Percentiles rank a stretch among this genome's conserved stretches.
phyloP scores from a whole-genome alignment of 2,797 vertebrate species.

The Myripristis jacobus region DNA sequence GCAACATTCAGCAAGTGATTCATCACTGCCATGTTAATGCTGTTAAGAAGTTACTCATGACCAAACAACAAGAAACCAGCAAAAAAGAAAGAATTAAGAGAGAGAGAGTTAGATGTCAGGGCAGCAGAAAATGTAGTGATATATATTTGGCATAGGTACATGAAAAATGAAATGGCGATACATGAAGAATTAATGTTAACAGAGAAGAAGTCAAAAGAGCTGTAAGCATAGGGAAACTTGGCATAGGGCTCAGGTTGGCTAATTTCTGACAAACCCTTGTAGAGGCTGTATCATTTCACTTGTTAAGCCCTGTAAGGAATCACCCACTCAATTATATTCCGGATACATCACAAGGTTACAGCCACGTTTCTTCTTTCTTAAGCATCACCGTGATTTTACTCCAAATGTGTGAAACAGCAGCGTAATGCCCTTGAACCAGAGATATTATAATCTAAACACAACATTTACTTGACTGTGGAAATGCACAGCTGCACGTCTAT shows the following conservation, averaged over 20 bases:
- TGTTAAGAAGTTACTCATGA: conserved; percentile 4
- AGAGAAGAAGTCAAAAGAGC: conserved; percentile 58
- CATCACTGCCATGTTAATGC: conserved; percentile 14
- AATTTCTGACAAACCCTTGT: conserved; percentile 50
- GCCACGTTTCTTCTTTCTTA: conserved; percentile 34
- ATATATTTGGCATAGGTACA: background rate
- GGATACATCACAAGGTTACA: conserved; percentile 40
- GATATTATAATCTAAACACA: conserved; percentile 2
- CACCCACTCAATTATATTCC: conserved; percentile 24
- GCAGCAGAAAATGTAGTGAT: conserved; percentile 20
- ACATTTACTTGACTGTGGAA: conserved; percentile 37
- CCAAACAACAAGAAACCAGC: background rate
- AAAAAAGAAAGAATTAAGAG: background rate
- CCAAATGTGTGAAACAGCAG: conserved; percentile 14
- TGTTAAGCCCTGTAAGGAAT: conserved; percentile 31
- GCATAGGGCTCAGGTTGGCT: conserved; percentile 72
- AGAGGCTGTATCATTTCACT: conserved; percentile 1
- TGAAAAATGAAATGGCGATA: conserved; percentile 44
- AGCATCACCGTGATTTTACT: conserved; percentile 23
- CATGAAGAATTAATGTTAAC: conserved; percentile 51
- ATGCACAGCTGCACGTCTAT: conserved; percentile 66
- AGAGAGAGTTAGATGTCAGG: conserved; percentile 8
- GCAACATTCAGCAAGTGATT: conserved; percentile 5
- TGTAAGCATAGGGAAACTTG: conserved; percentile 66
- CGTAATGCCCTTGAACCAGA: conserved; percentile 39